Evolutionary conservation across 1,140 invertebrate species (phyloP), one percentile per base, ranked within the genome.

Genomic region (Aradophagus sp.): DNA sequence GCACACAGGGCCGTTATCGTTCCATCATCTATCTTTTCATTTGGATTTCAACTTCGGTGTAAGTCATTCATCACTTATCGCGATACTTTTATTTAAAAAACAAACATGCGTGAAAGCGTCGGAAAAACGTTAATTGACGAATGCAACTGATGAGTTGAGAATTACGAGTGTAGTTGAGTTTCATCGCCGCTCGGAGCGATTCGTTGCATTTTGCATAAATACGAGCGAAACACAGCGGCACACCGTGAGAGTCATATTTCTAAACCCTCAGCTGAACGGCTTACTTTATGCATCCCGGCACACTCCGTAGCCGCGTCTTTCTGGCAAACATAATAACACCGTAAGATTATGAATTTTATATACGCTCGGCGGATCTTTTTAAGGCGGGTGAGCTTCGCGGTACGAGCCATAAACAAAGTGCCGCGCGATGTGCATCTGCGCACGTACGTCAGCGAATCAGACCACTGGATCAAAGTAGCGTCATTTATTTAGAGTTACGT

Each of bases 331-430:
- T 80, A 79, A 79, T 77, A 81, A 77, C 77, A 66, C 66, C 62
- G 47, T 62, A 61, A 71, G 74, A 82, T 82, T 82, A 82, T 81
- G 74, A 81, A 81, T 82, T 81, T 81, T 78, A 75, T 80, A 82
- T 78, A 76, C 59, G 44, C 45, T 65, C 47, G 47, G 63, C 68
- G 73, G 65, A 75, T 80, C 73, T 53, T 67, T 52, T 19, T 59
- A 34, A 55, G 55, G 20, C 42, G 12, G 14, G 16, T 36, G 5
- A 32, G 36, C 42, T 53, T 39, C 29, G 20, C 26, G 4, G 15
- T 26, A 61, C 59, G 52, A 73, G 31, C 8, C 56, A 48, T 27
- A 65, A 58, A 63, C 41, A 72, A 53, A 65, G 53, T 61, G 11
- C 36, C 15, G 20, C 19, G 32, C 13, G 36, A 53, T 15, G 13